phyloP scores from a whole-genome alignment of 2,888 invertebrate genomes.

The Sclerodermus sp. region DNA sequence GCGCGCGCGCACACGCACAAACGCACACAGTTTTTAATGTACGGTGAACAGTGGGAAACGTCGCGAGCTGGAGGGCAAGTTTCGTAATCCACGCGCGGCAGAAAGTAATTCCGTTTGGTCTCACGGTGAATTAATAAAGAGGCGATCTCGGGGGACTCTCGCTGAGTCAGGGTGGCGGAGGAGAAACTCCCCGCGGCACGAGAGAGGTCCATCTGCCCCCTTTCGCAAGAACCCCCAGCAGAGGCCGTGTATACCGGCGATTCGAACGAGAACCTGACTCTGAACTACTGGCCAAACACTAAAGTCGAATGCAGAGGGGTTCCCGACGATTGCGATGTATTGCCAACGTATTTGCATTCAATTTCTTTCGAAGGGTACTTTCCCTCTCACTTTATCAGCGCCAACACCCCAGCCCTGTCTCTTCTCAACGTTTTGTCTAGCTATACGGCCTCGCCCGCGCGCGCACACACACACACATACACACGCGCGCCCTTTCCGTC shows the following conservation, averaged over 20 bases:
- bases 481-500: too few relatives aligned
- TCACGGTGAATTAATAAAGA: slow-evolving; percentile 47
- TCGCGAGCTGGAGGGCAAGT: too few relatives aligned
- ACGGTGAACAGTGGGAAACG: too few relatives aligned
- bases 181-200: neutral
- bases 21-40: too few relatives aligned
- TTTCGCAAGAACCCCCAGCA: neutral
- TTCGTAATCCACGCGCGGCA: slow-evolving; percentile 5
- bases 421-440: slow-evolving; percentile 7
- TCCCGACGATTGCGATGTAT: slow-evolving; percentile 20
- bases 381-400: neutral
- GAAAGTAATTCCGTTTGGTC: slow-evolving; percentile 39
- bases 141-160: slow-evolving; percentile 2
- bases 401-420: neutral
- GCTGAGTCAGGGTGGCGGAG: neutral
- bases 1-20: too few relatives aligned
- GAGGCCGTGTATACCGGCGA: slow-evolving; percentile 5
- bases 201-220: neutral
- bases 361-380: slow-evolving; percentile 39
- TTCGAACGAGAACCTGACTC: slow-evolving; percentile 10
- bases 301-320: slow-evolving; percentile 11
- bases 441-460: slow-evolving; percentile 2
- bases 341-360: slow-evolving; percentile 48
- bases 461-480: too few relatives aligned
- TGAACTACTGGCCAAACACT: slow-evolving; percentile 30